Evolutionary conservation across 2,797 vertebrate species (phyloP).

Genomic region (Sparus aurata): DNA sequence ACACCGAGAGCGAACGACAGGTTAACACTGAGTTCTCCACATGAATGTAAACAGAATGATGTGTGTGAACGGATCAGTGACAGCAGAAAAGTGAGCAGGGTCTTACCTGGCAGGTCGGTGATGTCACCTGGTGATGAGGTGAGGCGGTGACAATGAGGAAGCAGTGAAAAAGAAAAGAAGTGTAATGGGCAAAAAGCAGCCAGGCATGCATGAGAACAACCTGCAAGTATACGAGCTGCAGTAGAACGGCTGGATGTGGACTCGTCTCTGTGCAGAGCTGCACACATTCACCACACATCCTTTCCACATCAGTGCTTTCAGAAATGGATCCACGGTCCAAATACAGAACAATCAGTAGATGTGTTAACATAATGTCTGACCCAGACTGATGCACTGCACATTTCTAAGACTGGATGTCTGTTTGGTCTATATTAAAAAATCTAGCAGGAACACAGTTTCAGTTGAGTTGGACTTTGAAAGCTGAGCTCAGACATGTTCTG

Average conservation of each 20-base stretch:
- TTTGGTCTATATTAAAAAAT: too few relatives aligned
- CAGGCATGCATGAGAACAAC: constrained; percentile 42
- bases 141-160: constrained; percentile 90
- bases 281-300: too few relatives aligned
- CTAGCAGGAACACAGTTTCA: too few relatives aligned
- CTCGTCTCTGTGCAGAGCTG: not conserved
- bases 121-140: constrained; percentile 90
- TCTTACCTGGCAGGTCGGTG: constrained; percentile 93
- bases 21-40: constrained; percentile 22
- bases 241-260: not conserved
- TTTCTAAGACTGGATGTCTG: too few relatives aligned
- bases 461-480: too few relatives aligned
- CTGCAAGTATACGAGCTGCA: not conserved
- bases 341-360: too few relatives aligned
- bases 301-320: too few relatives aligned
- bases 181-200: constrained; percentile 81
- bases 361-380: too few relatives aligned
- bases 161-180: constrained; percentile 88
- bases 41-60: not conserved
- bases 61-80: constrained; percentile 19
- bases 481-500: too few relatives aligned
- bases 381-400: too few relatives aligned
- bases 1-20: constrained; percentile 35
- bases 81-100: constrained; percentile 27
- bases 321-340: too few relatives aligned